A percentile compares a stretch with the other conserved stretches of the same genome.
phyloP scores from a whole-genome alignment of 2,888 invertebrate species.

The Conistra vaccinii region DNA sequence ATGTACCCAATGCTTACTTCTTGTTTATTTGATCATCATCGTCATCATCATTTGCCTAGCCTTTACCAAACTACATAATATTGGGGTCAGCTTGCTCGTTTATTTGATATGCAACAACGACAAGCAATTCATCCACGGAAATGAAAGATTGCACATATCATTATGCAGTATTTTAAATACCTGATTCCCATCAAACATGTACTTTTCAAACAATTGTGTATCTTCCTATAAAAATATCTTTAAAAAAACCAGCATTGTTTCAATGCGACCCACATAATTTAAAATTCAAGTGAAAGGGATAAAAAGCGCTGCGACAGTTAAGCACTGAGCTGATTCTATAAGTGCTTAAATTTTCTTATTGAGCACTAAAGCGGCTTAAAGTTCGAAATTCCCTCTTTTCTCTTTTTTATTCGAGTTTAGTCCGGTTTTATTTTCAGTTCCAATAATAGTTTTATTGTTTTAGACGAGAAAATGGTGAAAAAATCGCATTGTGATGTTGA shows the following conservation, averaged over 20 bases:
- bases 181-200: not conserved
- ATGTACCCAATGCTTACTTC: not conserved
- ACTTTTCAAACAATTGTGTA: not conserved
- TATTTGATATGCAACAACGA: not conserved
- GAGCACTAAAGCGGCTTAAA: conserved; percentile 59
- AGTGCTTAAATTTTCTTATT: conserved; percentile 59
- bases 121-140: not conserved
- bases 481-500: too few relatives aligned
- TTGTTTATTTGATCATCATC: not conserved
- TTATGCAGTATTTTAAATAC: too few relatives aligned
- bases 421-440: conserved; percentile 35
- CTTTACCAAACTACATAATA: not conserved
- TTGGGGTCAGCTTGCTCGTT: too few relatives aligned
- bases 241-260: conserved; percentile 1
- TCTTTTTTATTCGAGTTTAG: conserved; percentile 36
- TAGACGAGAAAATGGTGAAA: not conserved
- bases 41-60: not conserved
- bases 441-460: conserved; percentile 22
- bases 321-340: conserved; percentile 44
- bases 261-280: conserved; percentile 21
- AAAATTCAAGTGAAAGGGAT: conserved; percentile 39
- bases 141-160: not conserved
- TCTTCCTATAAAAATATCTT: not conserved
- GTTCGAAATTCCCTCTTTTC: conserved; percentile 43
- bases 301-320: conserved; percentile 49